These are phyloP conservation scores for Tinea pellionella DNA, from an alignment of 2,888 invertebrate species.

Conservation along the genomic window DNA sequence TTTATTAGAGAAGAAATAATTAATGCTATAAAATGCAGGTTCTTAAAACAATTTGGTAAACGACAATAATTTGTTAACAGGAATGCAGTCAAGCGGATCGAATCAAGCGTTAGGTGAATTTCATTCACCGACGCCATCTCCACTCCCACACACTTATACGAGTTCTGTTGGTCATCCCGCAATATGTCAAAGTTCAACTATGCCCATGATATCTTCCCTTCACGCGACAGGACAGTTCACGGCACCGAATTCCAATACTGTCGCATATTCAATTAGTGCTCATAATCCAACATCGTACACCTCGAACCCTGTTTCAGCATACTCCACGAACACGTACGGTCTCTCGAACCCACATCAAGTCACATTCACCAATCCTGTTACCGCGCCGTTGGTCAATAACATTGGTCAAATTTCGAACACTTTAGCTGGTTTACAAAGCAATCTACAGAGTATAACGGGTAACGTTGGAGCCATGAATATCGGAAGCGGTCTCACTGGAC, in stretches of 20 bases:
- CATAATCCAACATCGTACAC: conserved; percentile 62
- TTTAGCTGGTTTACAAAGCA: conserved; percentile 57
- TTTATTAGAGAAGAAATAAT: no score
- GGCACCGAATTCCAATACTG: conserved; percentile 59
- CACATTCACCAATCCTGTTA: conserved; percentile 62
- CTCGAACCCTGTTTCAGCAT: conserved; percentile 63
- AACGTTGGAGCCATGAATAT: conserved; percentile 55
- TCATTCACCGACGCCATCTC: conserved; percentile 70
- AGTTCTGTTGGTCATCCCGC: conserved; percentile 44
- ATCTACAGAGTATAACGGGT: conserved; percentile 54
- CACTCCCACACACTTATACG: conserved; percentile 64
- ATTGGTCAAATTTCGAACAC: conserved; percentile 63
- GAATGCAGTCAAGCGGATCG: conserved; percentile 76
- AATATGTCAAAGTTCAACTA: conserved; percentile 73
- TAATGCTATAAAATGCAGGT: no score
- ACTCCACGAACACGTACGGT: conserved; percentile 54
- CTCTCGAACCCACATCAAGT: conserved; percentile 63
- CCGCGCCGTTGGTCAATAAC: conserved; percentile 59
- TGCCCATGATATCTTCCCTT: conserved; percentile 71
- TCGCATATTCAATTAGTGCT: conserved; percentile 60
- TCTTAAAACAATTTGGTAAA: no score
- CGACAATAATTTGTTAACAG: conserved; percentile 26
- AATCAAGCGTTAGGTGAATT: conserved; percentile 77
- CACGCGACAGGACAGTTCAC: conserved; percentile 56
- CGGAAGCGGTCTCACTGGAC: conserved; percentile 50